Base-by-base conservation (phyloP, 1,140 invertebrate species). In the Chelonus insularis region DNA sequence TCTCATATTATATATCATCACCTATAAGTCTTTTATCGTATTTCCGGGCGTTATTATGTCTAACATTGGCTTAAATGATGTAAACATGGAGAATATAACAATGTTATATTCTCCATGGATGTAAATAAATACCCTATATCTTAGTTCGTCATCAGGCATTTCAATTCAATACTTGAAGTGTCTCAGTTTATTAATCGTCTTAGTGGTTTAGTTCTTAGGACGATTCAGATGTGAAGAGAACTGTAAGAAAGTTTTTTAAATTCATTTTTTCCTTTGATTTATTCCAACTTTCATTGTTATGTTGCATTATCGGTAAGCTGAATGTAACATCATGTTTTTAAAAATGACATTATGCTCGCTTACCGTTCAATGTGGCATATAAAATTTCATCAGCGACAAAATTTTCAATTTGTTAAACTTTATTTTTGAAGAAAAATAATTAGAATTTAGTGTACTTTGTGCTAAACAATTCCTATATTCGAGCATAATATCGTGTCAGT, bases 11-110 rank as follows among this genome's bases (percentile, higher is more conserved):
- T n/a, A 57, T 32, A 20, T 64, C 50, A 67, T 29, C 65, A 69
- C 41, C 50, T 59, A 70, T 39, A 16, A 34, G 68, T 65, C 57
- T 43, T 74, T 71, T 74, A 73, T 76, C 73, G 64, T 65, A 68
- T 68, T 74, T 76, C 72, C 75, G 68, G 74, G 62, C 67, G 34
- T 54, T 76, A 74, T 76, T 77, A 75, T 76, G 73, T 68, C 74
- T 75, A 70, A 52, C 41, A 34, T 48, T 43, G 57, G 41, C 66
- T 62, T 41, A n/a, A n/a, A n/a, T n/a, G n/a, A n/a, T n/a, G n/a
- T n/a, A n/a, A n/a, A n/a, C n/a, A n/a, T n/a, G n/a, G n/a, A n/a
- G n/a, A n/a, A n/a, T n/a, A n/a, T n/a, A n/a, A n/a, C n/a, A n/a
- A n/a, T n/a, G n/a, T n/a, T n/a, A n/a, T n/a, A n/a, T n/a, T n/a